These are phyloP conservation scores for Penaeus vannamei DNA, from an alignment of 1,140 invertebrate genomes.

Conservation along the genomic window DNA sequence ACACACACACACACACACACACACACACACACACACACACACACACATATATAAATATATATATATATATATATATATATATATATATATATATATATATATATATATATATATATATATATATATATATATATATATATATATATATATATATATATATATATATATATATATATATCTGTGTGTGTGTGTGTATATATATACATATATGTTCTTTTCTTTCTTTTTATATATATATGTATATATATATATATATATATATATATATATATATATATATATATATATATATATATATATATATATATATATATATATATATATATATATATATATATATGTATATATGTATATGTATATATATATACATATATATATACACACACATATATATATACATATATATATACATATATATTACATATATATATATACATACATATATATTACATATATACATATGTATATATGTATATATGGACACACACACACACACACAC, in stretches of 20 bases:
- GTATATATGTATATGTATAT: slow-evolving; percentile 38
- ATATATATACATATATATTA: no score
- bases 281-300: slow-evolving; percentile 30
- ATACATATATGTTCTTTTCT: no score
- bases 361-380: no score
- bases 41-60: background rate
- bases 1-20: no score
- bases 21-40: no score
- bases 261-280: slow-evolving; percentile 24
- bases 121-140: slow-evolving; percentile 42
- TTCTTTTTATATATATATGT: slow-evolving; percentile 19
- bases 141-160: slow-evolving; percentile 48
- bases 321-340: slow-evolving; percentile 41
- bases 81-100: background rate
- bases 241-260: slow-evolving; percentile 27
- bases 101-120: background rate
- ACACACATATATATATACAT: no score
- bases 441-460: no score
- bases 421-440: no score
- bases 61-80: no score
- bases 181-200: slow-evolving; percentile 25
- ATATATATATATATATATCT: slow-evolving; percentile 34
- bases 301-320: slow-evolving; percentile 44
- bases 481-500: background rate
- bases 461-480: slow-evolving; percentile 6